A percentile compares a stretch with the other conserved stretches of the same genome.
These are phyloP conservation scores for Alectura lathami DNA, from an alignment of 2,113 vertebrate genomes.

Conservation along the genomic window DNA sequence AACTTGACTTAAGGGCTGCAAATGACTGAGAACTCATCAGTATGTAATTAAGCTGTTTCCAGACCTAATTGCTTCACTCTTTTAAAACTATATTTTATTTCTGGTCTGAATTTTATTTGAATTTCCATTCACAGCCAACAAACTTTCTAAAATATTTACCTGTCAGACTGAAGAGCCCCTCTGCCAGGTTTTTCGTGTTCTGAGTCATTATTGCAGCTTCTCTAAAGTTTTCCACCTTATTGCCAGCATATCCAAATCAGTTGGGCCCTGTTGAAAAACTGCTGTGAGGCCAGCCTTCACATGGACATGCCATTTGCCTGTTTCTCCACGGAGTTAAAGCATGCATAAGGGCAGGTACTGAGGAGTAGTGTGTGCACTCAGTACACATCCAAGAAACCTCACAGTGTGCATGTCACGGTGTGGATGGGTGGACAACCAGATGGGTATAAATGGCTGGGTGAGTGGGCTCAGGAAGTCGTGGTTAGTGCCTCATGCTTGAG, in stretches of 20 bases:
- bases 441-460: neutral
- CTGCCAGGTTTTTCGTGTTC: neutral
- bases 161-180: neutral
- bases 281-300: neutral
- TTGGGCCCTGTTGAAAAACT: neutral
- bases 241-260: neutral
- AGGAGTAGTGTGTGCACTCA: fast-evolving
- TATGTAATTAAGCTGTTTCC: conserved; percentile 7
- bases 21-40: neutral
- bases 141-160: neutral
- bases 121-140: neutral
- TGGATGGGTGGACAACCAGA: neutral
- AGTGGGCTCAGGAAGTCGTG: neutral
- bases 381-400: neutral
- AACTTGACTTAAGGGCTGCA: neutral
- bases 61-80: neutral
- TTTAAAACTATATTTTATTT: neutral
- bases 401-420: neutral
- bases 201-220: neutral
- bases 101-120: neutral
- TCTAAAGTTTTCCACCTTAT: neutral
- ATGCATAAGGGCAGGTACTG: neutral
- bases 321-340: neutral
- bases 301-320: neutral
- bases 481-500: neutral